Evolutionary conservation across 1,140 invertebrate species (phyloP), one percentile per base, ranked within the genome.

Genomic region (Pogonus chalceus): DNA sequence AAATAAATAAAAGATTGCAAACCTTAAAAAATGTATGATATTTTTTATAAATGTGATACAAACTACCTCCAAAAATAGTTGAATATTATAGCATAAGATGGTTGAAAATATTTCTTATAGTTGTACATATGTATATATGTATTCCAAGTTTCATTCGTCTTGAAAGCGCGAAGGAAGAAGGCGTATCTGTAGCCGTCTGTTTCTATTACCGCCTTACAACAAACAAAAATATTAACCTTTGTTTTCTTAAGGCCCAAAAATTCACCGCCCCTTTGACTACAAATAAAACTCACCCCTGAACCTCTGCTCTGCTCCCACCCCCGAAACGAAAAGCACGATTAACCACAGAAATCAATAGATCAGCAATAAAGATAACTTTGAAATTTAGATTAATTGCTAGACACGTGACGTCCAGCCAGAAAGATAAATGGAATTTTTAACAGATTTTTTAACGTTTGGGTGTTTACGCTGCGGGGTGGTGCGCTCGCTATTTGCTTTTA

Each of bases 141-240:
- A 43, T 9, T 43, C 18, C 37, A 43, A 10, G 9, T 43, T 7
- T 43, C 9, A 9, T 9, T 43, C 37, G 3, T 9, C 18, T 43
- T 43, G 14, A 31, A 4, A 31, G 37, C 18, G 37, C 18, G 18
- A 18, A 43, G 37, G 37, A 43, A 12, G 18, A 18, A 16, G 37
- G 37, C 37, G 37, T 43, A 43, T 16, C 37, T 14, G 14, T 31
- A 31, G 18, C 9, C 7, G 37, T 43, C 37, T 43, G 37, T 43
- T 43, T 18, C 37, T 43, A 43, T 43, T 43, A 43, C 37, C 18
- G 37, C 7, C 37, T 43, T 4, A 43, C 9, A 43, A 43, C 7
- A 10, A 43, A 43, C 37, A 43, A 43, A 43, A 43, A 43, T 43
- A 43, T 43, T 43, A 43, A 43, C 37, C 37, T 43, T 43, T 43